Conservation (phyloP, 2,797 vertebrate species). For the Enoplosus armatus region DNA sequence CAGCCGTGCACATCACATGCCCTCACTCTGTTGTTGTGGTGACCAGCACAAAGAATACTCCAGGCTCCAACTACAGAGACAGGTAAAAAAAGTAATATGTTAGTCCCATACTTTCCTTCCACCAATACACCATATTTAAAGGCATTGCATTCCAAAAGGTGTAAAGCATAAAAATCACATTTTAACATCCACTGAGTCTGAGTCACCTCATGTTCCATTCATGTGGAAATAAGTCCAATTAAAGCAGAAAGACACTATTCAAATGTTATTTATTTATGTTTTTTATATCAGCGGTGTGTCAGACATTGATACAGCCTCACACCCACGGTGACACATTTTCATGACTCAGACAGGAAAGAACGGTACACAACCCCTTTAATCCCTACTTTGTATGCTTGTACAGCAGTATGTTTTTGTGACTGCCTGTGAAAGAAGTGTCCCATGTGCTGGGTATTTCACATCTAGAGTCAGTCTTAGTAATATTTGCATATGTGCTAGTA, state of each 20-base stretch:
- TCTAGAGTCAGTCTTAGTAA: background rate
- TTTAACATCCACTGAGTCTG: constrained; percentile 31
- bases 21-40: constrained; percentile 75
- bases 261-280: constrained; percentile 43
- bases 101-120: background rate
- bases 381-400: background rate
- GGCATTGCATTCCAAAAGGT: constrained; percentile 16
- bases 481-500: background rate
- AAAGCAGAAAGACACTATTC: constrained; percentile 41
- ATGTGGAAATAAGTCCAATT: constrained; percentile 53
- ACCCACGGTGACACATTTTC: constrained; percentile 22
- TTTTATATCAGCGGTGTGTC: constrained; percentile 35
- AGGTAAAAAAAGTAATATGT: background rate
- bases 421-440: background rate
- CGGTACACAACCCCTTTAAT: background rate
- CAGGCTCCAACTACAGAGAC: constrained; percentile 56
- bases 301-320: constrained; percentile 30
- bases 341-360: constrained; percentile 24
- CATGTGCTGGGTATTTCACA: background rate
- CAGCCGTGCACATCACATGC: constrained; percentile 66
- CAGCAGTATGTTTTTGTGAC: background rate
- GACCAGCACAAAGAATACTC: constrained; percentile 67
- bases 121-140: constrained; percentile 13
- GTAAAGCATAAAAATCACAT: background rate
- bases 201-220: constrained; percentile 47